Base-by-base conservation (phyloP, 1,140 invertebrate species). In the Marisa cornuarietis region DNA sequence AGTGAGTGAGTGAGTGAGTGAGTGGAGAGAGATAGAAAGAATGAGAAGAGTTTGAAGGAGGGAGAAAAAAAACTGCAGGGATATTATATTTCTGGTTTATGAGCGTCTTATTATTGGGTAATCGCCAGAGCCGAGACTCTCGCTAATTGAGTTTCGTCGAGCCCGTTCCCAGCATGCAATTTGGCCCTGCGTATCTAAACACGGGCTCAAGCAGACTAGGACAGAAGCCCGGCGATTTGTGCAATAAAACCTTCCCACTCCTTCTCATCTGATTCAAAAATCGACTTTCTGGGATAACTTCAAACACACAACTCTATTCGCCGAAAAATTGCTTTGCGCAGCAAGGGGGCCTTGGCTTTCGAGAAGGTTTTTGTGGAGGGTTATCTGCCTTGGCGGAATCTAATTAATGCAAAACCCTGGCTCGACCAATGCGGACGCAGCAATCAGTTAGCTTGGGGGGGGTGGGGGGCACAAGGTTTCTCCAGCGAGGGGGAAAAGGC, bases 61-160 rank as follows among this genome's bases (percentile, higher is more conserved):
- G 31, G 26, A 18, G 52, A 69, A 66, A 74, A 72, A 74, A 74
- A 66, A 31, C 9, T 58, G 54, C 52, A 24, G 9, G 13, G 58
- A 61, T 71, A 76, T 76, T 80, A 74, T 69, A 68, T 75, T 75
- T 20, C 31, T 68, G 54, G 20, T 77, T 77, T 77, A 77, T 63
- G 76, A 68, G 63, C 62, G 63, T 69, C 76, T 77, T 77, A 77
- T 77, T 68, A 77, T 77, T 31, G 76, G 52, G 76, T 77, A 77
- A 77, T 77, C 76, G 65, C 76, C 20, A 49, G 52, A 52, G 63
- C 26, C 68, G 65, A 63, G 61, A 11, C 76, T 42, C 22, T 11
- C 65, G 63, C 76, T 77, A 77, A 77, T 77, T 77, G 76, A 77
- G 63, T 77, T 77, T 77, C 42, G 76, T 63, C 51, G 49, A 68